Conservation (phyloP, 2,113 vertebrate genomes). For the Dolichallabes microphthalmus region DNA sequence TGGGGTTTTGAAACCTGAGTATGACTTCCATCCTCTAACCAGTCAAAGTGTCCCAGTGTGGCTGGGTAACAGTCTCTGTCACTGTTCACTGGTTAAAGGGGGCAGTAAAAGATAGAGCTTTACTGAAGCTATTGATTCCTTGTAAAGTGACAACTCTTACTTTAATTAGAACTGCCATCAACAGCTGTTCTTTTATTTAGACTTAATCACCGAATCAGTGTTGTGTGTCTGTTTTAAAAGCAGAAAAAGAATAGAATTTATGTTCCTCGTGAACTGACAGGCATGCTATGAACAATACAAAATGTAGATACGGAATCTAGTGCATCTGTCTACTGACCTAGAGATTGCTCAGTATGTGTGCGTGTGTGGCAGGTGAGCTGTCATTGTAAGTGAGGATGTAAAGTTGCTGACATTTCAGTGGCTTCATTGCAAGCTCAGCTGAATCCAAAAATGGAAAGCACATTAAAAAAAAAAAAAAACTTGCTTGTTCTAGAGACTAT, state of each 20-base stretch:
- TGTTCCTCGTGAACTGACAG: slow-evolving; percentile 22
- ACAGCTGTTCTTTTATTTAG: slow-evolving; percentile 53
- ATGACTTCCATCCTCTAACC: slow-evolving; percentile 9
- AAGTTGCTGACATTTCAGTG: slow-evolving; percentile 45
- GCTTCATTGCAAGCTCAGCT: slow-evolving; percentile 43
- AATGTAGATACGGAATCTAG: neutral
- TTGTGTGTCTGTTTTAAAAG: slow-evolving; percentile 26
- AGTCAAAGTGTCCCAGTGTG: neutral
- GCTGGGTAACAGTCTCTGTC: slow-evolving; percentile 14
- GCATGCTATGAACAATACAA: neutral
- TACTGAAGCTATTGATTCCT: slow-evolving; percentile 49
- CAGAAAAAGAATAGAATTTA: slow-evolving; percentile 35
- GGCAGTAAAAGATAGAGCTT: slow-evolving; percentile 40
- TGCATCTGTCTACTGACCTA: slow-evolving; percentile 17
- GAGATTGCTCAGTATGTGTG: neutral
- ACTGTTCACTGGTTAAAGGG: slow-evolving; percentile 22
- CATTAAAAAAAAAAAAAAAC: neutral
- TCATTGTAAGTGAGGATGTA: slow-evolving; percentile 39
- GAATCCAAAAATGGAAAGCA: slow-evolving; percentile 46
- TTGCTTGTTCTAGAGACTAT: slow-evolving; percentile 8
- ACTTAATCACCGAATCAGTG: slow-evolving; percentile 50
- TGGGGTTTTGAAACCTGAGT: neutral
- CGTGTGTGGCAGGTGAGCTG: neutral
- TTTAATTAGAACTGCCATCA: slow-evolving; percentile 55
- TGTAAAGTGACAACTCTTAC: slow-evolving; percentile 43